Evolutionary conservation across 2,113 vertebrate genomes (phyloP).

Genomic region (Chionodraco myersi): DNA sequence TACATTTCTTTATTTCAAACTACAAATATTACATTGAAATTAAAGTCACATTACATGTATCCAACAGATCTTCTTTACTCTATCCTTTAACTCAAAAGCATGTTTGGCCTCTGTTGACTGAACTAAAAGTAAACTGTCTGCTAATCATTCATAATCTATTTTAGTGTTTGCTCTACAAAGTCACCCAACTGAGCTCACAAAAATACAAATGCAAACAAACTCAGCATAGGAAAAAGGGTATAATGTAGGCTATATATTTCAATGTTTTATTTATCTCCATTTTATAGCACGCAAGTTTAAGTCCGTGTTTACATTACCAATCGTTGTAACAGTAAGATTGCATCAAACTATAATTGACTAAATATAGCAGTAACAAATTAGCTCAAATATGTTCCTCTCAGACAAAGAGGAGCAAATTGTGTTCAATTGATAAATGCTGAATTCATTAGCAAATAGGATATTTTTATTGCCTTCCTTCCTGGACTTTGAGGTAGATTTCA

Average conservation of each 20-base stretch:
- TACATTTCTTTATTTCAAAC: not conserved
- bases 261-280: not conserved
- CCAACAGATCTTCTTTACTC: not conserved
- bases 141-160: slow-evolving; percentile 11
- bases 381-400: not conserved
- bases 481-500: not conserved
- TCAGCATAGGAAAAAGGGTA: not conserved
- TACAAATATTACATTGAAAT: not conserved
- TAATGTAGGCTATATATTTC: not conserved
- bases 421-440: not conserved
- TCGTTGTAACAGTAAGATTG: not conserved
- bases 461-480: not conserved
- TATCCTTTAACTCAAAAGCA: not conserved
- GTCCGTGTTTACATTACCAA: not conserved
- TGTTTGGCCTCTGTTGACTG: not conserved
- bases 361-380: not conserved
- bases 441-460: not conserved
- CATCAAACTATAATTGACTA: not conserved
- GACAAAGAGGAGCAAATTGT: not conserved
- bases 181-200: slow-evolving; percentile 33
- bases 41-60: not conserved
- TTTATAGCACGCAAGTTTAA: not conserved
- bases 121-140: not conserved
- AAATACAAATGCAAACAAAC: not conserved
- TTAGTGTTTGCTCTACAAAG: not conserved